Evolutionary conservation across 2,113 vertebrate species (phyloP), one percentile per base, ranked within the genome.

Genomic region (Eptesicus fuscus): DNA sequence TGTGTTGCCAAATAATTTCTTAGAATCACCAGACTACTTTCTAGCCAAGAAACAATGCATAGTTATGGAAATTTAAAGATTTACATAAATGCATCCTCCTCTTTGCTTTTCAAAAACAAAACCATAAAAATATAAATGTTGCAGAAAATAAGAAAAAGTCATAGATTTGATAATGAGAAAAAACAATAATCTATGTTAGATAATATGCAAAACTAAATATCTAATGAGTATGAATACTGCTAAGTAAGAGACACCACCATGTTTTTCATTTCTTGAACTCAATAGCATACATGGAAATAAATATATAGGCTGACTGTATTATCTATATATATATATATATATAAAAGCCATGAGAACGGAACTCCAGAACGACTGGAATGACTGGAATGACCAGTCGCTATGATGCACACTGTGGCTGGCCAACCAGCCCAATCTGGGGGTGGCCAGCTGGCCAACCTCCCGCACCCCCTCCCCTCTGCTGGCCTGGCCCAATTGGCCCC

Each of bases 1-100:
- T 49, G 25, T 20, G n/a, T 32, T 95, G 28, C 42, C 40, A 77
- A 88, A 59, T 78, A 79, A 76, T 86, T 87, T 80, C 12, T 65
- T 53, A 78, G 74, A 93, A 47, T 93, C 67, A 3, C 3, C 22
- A 83, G 11, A 6, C 16, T 10, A 59, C 63, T 93, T 92, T 86
- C 22, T 37, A 88, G 44, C 30, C 78, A 85, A 82, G 14, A 77
- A 82, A 17, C 13, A 95, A 88, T 40, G 10, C 40, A 93, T 35
- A 73, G 28, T 44, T 78, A 44, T 3, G 3, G 35, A 56, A 95
- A 91, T 79, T 88, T 78, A 35, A 32, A 93, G 2, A 86, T 56
- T 71, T 83, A 25, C 13, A 83, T 63, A 85, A 78, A 79, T 51
- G 2, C 2, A 85, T 84, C 47, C 30, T 88, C 37, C 61, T 40